Evolutionary conservation across 2,888 invertebrate genomes (phyloP).

Genomic region (Caenorhabditis zanzibari): DNA sequence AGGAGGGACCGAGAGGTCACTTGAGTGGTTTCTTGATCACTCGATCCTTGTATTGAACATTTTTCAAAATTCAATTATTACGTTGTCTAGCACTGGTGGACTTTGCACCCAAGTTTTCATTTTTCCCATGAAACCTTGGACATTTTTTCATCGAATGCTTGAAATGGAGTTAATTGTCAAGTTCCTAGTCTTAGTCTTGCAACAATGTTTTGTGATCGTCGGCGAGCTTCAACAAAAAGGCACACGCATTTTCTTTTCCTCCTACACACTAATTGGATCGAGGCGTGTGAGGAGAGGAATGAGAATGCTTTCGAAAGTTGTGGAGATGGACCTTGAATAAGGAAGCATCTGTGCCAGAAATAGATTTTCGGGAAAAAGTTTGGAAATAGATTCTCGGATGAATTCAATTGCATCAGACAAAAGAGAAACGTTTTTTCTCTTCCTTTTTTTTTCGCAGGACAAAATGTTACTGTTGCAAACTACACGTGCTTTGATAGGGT

Average conservation of each 20-base stretch:
- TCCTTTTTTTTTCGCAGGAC: conserved; percentile 1
- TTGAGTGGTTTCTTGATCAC: conserved; percentile 51
- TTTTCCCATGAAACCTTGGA: background rate
- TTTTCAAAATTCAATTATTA: conserved; percentile 37
- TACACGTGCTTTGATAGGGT: conserved; percentile 50
- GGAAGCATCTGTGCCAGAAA: conserved; percentile 51
- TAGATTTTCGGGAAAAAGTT: conserved; percentile 37
- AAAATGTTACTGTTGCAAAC: conserved; percentile 35
- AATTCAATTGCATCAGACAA: background rate
- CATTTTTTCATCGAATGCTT: conserved; percentile 8
- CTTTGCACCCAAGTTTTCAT: conserved; percentile 37
- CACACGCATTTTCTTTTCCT: conserved; percentile 53
- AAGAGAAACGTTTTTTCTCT: background rate
- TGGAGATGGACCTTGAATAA: conserved; percentile 38
- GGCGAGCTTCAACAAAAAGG: conserved; percentile 45
- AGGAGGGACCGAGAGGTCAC: conserved; percentile 15
- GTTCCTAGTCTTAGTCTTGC: conserved; percentile 49
- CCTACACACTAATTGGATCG: conserved; percentile 64
- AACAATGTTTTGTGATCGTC: conserved; percentile 61
- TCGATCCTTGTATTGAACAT: conserved; percentile 12
- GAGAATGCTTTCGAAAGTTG: conserved; percentile 54
- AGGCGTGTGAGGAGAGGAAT: conserved; percentile 54
- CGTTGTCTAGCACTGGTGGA: conserved; percentile 22
- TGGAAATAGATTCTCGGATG: conserved; percentile 9
- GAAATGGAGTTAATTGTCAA: conserved; percentile 35